Percentiles rank a stretch among this genome's conserved stretches.
These are phyloP conservation scores for Adela reaumurella DNA, from an alignment of 2,888 invertebrate species.

Conservation along the genomic window DNA sequence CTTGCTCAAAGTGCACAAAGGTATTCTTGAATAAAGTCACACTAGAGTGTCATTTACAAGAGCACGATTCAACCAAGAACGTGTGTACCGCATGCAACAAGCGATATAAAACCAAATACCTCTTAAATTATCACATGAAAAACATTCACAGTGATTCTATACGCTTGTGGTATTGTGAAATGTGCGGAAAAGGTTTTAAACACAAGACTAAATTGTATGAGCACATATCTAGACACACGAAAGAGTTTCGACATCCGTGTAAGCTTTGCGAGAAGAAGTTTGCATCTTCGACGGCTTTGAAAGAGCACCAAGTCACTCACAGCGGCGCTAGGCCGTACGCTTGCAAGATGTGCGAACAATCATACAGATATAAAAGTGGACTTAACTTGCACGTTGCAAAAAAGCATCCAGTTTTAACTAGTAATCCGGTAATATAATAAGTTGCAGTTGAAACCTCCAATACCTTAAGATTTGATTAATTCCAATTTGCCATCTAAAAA, in stretches of 20 bases:
- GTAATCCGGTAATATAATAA: too few relatives aligned
- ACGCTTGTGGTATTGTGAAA: background rate
- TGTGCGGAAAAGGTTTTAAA: background rate
- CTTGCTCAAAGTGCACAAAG: background rate
- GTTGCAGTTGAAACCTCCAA: too few relatives aligned
- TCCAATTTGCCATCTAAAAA: too few relatives aligned
- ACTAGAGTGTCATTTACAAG: background rate
- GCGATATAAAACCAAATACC: background rate
- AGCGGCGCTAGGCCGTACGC: conserved; percentile 68
- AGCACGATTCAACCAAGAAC: background rate
- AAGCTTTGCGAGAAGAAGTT: background rate
- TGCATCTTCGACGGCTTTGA: conserved; percentile 20
- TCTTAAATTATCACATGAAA: background rate
- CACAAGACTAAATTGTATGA: background rate
- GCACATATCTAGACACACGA: background rate
- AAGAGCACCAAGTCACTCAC: conserved; percentile 66
- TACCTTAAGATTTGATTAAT: too few relatives aligned
- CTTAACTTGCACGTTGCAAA: conserved; percentile 66
- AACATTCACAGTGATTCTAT: background rate
- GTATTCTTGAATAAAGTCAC: background rate
- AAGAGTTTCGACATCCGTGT: background rate
- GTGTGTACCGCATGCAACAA: background rate
- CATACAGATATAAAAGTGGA: conserved; percentile 66
- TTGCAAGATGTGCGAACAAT: conserved; percentile 66
- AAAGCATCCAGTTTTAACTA: too few relatives aligned